Evolutionary conservation across 2,888 invertebrate species (phyloP).

Genomic region (Taenaris catops): DNA sequence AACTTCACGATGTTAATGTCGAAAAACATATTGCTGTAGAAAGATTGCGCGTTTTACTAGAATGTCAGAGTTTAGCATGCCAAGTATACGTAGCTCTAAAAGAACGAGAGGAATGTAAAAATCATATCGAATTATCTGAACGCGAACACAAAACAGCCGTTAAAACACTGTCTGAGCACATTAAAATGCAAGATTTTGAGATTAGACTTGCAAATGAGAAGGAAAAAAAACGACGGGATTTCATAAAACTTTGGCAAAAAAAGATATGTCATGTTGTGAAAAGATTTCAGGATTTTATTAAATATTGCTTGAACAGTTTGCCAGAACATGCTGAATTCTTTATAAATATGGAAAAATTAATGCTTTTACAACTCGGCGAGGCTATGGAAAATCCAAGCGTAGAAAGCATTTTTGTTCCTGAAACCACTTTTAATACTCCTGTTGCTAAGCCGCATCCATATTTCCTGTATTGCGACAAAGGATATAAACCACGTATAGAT

Average conservation of each 20-base stretch:
- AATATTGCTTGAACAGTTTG: constrained; percentile 49
- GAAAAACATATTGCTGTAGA: constrained; percentile 60
- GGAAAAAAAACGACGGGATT: constrained; percentile 38
- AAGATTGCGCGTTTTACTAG: constrained; percentile 46
- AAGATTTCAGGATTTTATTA: constrained; percentile 56
- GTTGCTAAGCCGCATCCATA: constrained; percentile 50
- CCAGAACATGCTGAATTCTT: constrained; percentile 68
- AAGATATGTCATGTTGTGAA: constrained; percentile 63
- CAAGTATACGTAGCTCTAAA: constrained; percentile 64
- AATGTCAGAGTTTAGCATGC: constrained; percentile 64
- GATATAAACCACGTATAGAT: constrained; percentile 42
- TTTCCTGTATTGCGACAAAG: constrained; percentile 54
- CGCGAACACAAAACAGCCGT: constrained; percentile 47
- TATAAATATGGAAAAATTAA: constrained; percentile 60
- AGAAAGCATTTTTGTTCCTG: constrained; percentile 51
- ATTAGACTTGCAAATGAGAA: constrained; percentile 42
- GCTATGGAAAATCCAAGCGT: constrained; percentile 42
- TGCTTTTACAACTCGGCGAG: constrained; percentile 57
- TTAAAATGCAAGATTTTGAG: constrained; percentile 44
- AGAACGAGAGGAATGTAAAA: constrained; percentile 51
- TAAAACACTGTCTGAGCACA: constrained; percentile 37
- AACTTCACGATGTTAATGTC: constrained; percentile 51
- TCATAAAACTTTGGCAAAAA: constrained; percentile 49
- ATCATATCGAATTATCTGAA: constrained; percentile 39
- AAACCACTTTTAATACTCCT: constrained; percentile 36